Percentiles rank a stretch among this genome's conserved stretches.
Conservation (phyloP, 2,888 invertebrate genomes). For the Xanthia icteritia region DNA sequence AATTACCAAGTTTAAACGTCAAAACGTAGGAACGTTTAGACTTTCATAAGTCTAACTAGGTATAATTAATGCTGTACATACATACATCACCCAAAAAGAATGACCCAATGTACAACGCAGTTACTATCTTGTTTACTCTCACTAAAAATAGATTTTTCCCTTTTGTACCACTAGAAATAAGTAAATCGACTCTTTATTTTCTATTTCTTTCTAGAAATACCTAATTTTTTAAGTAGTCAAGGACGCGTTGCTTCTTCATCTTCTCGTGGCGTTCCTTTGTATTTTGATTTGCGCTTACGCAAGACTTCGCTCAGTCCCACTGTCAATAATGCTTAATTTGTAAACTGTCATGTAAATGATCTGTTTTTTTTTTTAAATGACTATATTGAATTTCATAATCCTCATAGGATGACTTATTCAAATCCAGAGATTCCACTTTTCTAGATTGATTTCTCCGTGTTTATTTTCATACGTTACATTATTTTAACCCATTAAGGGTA, state of each 20-base stretch:
- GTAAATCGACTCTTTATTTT: too few relatives aligned
- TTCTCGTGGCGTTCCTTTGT: not conserved
- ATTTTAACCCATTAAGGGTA: too few relatives aligned
- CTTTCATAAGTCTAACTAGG: too few relatives aligned
- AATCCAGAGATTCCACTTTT: not conserved
- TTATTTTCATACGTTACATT: not conserved
- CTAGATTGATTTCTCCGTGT: not conserved
- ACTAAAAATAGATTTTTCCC: constrained; percentile 13
- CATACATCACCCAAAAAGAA: constrained; percentile 7
- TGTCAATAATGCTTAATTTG: not conserved
- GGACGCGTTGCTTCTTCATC: not conserved
- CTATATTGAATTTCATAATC: not conserved
- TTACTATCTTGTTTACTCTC: constrained; percentile 11
- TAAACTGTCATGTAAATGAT: not conserved
- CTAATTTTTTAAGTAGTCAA: not conserved
- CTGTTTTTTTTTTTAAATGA: not conserved
- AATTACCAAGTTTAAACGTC: too few relatives aligned
- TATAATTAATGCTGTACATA: not conserved
- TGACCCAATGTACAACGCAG: not conserved
- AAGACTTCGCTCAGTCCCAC: not conserved
- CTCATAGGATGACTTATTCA: not conserved
- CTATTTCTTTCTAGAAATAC: too few relatives aligned
- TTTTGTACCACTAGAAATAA: not conserved
- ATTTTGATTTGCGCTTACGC: not conserved
- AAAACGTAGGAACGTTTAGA: not conserved